Percentiles rank a stretch among this genome's conserved stretches.
Conservation (phyloP, 2,888 invertebrate genomes). For the Anodontia alba region DNA sequence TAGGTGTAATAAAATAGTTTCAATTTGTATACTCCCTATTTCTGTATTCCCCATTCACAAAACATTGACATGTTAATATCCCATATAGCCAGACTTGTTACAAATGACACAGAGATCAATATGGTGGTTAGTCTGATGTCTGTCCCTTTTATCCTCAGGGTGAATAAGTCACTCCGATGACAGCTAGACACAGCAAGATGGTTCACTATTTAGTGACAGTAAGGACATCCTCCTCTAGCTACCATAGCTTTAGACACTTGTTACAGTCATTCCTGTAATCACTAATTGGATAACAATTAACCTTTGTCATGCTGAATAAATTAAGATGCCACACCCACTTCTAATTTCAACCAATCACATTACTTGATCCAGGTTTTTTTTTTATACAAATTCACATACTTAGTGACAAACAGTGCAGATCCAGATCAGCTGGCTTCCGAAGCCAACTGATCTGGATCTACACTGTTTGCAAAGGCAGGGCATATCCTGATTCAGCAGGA, state of each 20-base stretch:
- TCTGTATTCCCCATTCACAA: neutral
- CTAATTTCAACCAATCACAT: too few relatives aligned
- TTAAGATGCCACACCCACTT: too few relatives aligned
- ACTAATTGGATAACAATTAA: neutral
- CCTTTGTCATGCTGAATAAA: too few relatives aligned
- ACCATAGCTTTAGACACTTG: neutral
- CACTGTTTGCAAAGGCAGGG: too few relatives aligned
- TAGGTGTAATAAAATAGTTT: neutral
- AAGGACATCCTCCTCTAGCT: neutral
- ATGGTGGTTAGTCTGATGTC: neutral
- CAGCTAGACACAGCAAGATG: constrained; percentile 1
- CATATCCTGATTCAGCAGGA: too few relatives aligned
- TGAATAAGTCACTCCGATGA: neutral
- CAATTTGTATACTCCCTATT: neutral
- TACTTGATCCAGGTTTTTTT: too few relatives aligned
- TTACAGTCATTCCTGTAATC: neutral
- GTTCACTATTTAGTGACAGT: neutral
- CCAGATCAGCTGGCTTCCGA: too few relatives aligned
- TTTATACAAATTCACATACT: too few relatives aligned
- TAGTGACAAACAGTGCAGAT: too few relatives aligned
- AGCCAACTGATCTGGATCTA: too few relatives aligned
- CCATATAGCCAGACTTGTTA: neutral
- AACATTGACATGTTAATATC: constrained; percentile 9
- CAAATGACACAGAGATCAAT: constrained; percentile 1
- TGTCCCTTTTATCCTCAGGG: neutral